Percentiles rank a stretch among this genome's conserved stretches.
Conservation (phyloP, 2,888 invertebrate genomes). For the Lordiphosa fenestrarum region DNA sequence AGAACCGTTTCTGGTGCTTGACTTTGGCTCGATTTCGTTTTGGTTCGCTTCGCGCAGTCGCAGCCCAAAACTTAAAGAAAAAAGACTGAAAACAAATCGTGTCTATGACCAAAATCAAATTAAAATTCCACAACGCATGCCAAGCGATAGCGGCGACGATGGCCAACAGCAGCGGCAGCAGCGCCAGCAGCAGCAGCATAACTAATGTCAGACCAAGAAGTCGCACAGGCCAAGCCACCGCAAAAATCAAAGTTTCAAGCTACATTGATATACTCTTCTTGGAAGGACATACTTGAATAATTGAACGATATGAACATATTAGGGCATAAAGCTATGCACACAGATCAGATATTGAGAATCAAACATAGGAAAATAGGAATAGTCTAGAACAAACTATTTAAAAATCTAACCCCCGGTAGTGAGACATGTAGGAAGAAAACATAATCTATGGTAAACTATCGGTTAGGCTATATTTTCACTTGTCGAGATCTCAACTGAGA, state of each 20-base stretch:
- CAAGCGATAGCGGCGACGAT: constrained; percentile 36
- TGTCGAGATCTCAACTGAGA: too few relatives aligned
- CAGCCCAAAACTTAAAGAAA: constrained; percentile 38
- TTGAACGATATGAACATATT: too few relatives aligned
- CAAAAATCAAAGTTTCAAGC: not conserved
- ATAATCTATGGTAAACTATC: too few relatives aligned
- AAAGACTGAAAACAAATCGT: constrained; percentile 59
- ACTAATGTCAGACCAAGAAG: constrained; percentile 67
- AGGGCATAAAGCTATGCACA: too few relatives aligned
- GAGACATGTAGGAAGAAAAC: too few relatives aligned
- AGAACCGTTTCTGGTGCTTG: constrained; percentile 27
- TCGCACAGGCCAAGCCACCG: constrained; percentile 46
- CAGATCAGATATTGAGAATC: too few relatives aligned
- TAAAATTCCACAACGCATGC: constrained; percentile 76
- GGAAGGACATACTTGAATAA: too few relatives aligned
- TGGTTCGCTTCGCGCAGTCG: constrained; percentile 53
- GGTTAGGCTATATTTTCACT: too few relatives aligned
- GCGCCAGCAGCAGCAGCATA: constrained; percentile 49
- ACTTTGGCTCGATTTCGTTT: constrained; percentile 37
- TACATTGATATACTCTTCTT: not conserved
- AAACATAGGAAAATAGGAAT: too few relatives aligned
- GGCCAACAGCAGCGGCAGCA: constrained; percentile 32
- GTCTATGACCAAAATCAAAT: constrained; percentile 76
- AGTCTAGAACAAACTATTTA: too few relatives aligned
- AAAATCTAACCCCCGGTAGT: too few relatives aligned